These are phyloP conservation scores for Hippocampus mohnikei DNA, from an alignment of 2,113 vertebrate genomes.

Conservation along the genomic window DNA sequence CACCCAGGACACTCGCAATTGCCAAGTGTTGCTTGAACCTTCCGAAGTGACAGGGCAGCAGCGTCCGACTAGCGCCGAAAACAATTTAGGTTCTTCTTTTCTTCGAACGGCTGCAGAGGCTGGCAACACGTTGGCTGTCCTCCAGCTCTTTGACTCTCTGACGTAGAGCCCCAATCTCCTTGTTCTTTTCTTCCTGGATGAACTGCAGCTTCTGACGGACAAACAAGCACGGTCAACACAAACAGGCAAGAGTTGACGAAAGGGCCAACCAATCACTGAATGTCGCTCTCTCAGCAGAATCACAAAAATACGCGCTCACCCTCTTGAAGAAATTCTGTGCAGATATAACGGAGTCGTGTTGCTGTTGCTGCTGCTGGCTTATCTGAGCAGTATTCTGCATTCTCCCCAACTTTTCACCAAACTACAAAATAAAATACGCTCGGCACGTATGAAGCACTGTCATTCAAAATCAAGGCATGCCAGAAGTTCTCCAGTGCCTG, in stretches of 20 bases:
- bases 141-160: slow-evolving; percentile 63
- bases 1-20: neutral
- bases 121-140: slow-evolving; percentile 27
- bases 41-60: neutral
- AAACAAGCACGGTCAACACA: neutral
- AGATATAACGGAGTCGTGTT: slow-evolving; percentile 56
- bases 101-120: slow-evolving; percentile 28
- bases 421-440: slow-evolving; percentile 66
- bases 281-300: neutral
- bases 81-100: slow-evolving; percentile 35
- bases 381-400: slow-evolving; percentile 73
- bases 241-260: neutral
- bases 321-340: slow-evolving; percentile 84
- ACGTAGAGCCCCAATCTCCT: slow-evolving; percentile 47
- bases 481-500: neutral
- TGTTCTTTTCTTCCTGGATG: slow-evolving; percentile 64
- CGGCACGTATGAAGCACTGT: neutral
- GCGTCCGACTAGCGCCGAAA: neutral
- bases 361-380: slow-evolving; percentile 59
- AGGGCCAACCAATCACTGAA: neutral
- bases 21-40: neutral
- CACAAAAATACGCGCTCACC: slow-evolving; percentile 68
- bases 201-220: slow-evolving; percentile 58
- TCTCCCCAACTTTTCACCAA: slow-evolving; percentile 83
- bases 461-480: neutral